Evolutionary conservation across 2,888 invertebrate species (phyloP), one percentile per base, ranked within the genome.

Genomic region (Corythucha ciliata): DNA sequence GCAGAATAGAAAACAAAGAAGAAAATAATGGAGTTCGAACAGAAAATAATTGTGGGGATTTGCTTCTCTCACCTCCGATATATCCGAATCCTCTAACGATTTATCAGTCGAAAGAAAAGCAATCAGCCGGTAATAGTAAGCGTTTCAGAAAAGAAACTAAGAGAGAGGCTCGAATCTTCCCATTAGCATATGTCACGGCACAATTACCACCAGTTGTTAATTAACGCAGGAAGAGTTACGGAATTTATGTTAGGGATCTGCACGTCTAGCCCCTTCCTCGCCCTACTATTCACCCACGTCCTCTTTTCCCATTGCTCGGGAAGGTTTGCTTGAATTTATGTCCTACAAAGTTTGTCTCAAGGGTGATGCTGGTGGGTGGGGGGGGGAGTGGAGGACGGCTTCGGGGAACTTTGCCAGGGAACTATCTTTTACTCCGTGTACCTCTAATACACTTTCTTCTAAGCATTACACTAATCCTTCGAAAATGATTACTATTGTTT

Each of bases 171-270:
- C 10, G 7, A 25, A 18, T 7, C 21, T 37, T 16, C 26, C 52
- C 52, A 46, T 52, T 46, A 52, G 52, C 52, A 52, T 52, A 46
- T 46, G 52, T 52, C 52, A 52, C 45, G 46, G 52, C 52, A 52
- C 52, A 52, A 52, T 52, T 52, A 52, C 52, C 52, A 46, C 44
- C 37, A 37, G 37, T 46, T 46, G 52, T 46, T 51, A 51, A 51
- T 52, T 52, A 52, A 52, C 44, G 32, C 37, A 34, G 46, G 46
- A 52, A 46, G 52, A 52, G 52, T 52, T 46, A 25, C 39, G 24
- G 16, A 45, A 52, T 52, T 52, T 52, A 52, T 46, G 7, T 39
- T 52, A 39, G 46, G 39, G 45, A 52, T 46, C 26, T 33, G n/a
- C n/a, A n/a, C n/a, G n/a, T n/a, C 20, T 10, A 21, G 21, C 44